Conservation (phyloP, 2,888 invertebrate species). For the Erebia epiphron region DNA sequence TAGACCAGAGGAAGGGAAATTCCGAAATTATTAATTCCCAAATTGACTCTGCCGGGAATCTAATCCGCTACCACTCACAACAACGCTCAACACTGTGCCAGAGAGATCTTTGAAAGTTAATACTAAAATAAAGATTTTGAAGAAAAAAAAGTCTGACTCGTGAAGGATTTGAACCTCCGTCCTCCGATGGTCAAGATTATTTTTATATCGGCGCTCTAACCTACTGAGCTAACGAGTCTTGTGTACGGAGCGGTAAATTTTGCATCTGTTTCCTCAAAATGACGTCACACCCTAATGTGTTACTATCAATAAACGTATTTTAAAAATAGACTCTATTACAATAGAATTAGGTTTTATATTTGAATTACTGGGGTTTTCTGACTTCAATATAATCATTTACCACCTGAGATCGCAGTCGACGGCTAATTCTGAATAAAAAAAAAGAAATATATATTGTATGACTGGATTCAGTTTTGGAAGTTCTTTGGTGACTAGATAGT, state of each 20-base stretch:
- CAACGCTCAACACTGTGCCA: too few species aligned
- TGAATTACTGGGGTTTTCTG: neutral
- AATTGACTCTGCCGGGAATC: too few species aligned
- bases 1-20: too few species aligned
- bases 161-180: slow-evolving; percentile 54
- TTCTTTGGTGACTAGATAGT: too few species aligned
- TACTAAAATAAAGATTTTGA: slow-evolving; percentile 37
- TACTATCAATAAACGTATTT: neutral
- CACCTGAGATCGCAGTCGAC: too few species aligned
- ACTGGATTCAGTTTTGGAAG: too few species aligned
- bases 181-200: slow-evolving; percentile 47
- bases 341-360: neutral
- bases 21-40: too few species aligned
- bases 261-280: neutral
- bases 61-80: too few species aligned
- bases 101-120: too few species aligned
- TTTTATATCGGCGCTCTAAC: slow-evolving; percentile 50
- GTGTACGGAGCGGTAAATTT: neutral
- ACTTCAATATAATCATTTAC: neutral
- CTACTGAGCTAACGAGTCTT: slow-evolving; percentile 53
- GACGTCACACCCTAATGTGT: slow-evolving; percentile 5
- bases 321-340: neutral
- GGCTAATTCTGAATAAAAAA: too few species aligned
- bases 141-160: slow-evolving; percentile 47
- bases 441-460: too few species aligned